Evolutionary conservation across 2,888 invertebrate genomes (phyloP).

Genomic region (Conops quadrifasciatus): DNA sequence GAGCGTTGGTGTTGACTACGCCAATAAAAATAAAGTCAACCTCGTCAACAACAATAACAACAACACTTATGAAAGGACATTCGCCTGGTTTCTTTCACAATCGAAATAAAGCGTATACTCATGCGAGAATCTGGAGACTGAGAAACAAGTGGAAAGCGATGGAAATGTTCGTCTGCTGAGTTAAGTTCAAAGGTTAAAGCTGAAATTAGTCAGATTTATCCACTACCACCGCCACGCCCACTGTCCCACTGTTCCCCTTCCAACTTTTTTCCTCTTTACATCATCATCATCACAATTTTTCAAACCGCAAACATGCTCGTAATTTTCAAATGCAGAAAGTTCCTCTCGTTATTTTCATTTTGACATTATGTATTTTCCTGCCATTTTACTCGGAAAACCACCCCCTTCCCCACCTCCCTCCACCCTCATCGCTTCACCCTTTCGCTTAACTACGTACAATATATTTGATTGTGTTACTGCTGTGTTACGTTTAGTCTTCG

Average conservation of each 20-base stretch:
- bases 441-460: too few species aligned
- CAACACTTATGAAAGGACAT: conserved; percentile 59
- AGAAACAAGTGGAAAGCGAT: conserved; percentile 6
- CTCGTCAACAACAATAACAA: conserved; percentile 41
- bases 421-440: too few species aligned
- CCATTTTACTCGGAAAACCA: too few species aligned
- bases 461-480: too few species aligned
- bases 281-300: too few species aligned
- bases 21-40: conserved; percentile 19
- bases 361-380: too few species aligned
- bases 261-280: background rate
- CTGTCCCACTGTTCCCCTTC: background rate
- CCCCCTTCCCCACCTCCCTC: too few species aligned
- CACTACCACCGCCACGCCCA: background rate
- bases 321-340: too few species aligned
- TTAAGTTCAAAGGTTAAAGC: background rate
- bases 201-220: background rate
- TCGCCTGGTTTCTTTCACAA: conserved; percentile 46
- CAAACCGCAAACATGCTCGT: too few species aligned
- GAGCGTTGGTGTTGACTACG: conserved; percentile 22
- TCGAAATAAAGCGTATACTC: background rate
- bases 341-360: too few species aligned
- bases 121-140: background rate
- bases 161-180: background rate
- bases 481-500: too few species aligned